phyloP scores from a whole-genome alignment of 2,888 invertebrate genomes.

The Melinaea marsaeus region DNA sequence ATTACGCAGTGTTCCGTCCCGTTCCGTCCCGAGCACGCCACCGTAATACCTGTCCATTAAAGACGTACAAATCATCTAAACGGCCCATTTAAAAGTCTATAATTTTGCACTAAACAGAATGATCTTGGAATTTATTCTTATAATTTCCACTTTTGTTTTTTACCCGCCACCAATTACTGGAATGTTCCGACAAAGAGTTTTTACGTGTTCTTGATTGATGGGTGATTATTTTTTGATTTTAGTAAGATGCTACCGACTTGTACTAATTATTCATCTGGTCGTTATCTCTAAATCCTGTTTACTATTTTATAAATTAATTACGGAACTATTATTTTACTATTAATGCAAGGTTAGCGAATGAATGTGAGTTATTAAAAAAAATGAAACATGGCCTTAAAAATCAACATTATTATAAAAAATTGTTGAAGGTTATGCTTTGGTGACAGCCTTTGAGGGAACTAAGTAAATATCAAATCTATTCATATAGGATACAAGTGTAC shows the following conservation, averaged over 20 bases:
- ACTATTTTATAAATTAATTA: conserved; percentile 15
- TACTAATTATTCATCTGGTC: conserved; percentile 41
- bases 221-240: conserved; percentile 69
- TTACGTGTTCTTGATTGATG: conserved; percentile 68
- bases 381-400: too few relatives aligned
- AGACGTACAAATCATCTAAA: conserved; percentile 68
- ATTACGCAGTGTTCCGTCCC: conserved; percentile 61
- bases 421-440: too few relatives aligned
- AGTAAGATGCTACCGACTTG: conserved; percentile 66
- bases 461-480: too few relatives aligned
- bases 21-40: conserved; percentile 57
- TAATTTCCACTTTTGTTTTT: conserved; percentile 75
- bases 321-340: not conserved
- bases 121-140: conserved; percentile 72
- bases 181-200: conserved; percentile 61
- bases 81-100: conserved; percentile 70
- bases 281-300: conserved; percentile 36
- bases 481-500: too few relatives aligned
- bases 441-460: too few relatives aligned
- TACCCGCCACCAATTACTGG: conserved; percentile 60
- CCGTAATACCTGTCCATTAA: conserved; percentile 65
- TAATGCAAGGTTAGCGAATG: too few relatives aligned
- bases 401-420: too few relatives aligned
- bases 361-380: too few relatives aligned
- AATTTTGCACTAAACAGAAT: conserved; percentile 76